Evolutionary conservation across 2,888 invertebrate species (phyloP).

Genomic region (Cephus pygmeus): DNA sequence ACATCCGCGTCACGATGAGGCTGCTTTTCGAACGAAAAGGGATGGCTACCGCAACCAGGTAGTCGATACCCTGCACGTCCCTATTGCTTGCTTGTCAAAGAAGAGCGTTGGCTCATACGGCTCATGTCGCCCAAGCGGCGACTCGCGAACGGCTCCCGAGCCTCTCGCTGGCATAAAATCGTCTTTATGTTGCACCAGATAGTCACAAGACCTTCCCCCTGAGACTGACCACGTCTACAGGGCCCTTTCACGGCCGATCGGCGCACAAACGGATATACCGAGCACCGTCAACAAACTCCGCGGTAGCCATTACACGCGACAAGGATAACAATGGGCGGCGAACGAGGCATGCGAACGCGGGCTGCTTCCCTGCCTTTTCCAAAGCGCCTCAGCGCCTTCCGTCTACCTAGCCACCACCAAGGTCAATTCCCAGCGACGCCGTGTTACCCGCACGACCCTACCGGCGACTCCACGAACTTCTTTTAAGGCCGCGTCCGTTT

Average conservation of each 20-base stretch:
- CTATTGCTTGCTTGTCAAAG: conserved; percentile 49
- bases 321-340: conserved; percentile 60
- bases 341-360: conserved; percentile 42
- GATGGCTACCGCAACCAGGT: background rate
- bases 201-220: background rate
- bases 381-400: conserved; percentile 32
- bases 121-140: conserved; percentile 49
- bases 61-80: conserved; percentile 33
- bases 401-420: conserved; percentile 16
- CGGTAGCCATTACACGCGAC: conserved; percentile 60
- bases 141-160: conserved; percentile 28
- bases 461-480: background rate
- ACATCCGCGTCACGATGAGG: background rate
- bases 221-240: background rate
- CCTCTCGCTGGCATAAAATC: conserved; percentile 30
- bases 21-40: background rate
- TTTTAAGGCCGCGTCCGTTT: background rate
- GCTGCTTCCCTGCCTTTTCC: conserved; percentile 40
- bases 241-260: conserved; percentile 31
- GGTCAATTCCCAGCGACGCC: conserved; percentile 13
- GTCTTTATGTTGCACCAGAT: background rate
- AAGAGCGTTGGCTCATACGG: conserved; percentile 51
- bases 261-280: conserved; percentile 39
- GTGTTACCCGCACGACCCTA: conserved; percentile 6
- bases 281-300: conserved; percentile 55